A percentile compares a stretch with the other conserved stretches of the same genome.
These are phyloP conservation scores for Poecilia latipinna DNA, from an alignment of 2,113 vertebrate genomes.

Conservation along the genomic window DNA sequence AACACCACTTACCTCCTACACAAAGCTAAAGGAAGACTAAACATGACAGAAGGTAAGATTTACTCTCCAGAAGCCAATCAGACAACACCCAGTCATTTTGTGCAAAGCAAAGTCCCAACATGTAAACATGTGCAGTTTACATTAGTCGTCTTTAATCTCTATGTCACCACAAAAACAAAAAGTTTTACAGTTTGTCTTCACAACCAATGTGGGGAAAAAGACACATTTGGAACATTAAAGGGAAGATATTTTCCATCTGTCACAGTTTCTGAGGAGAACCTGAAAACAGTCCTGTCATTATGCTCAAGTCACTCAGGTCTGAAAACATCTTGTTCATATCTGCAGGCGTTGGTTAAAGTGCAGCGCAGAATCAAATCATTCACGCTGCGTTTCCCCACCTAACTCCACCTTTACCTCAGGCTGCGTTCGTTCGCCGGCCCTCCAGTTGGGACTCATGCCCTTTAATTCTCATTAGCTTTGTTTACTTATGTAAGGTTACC, in stretches of 20 bases:
- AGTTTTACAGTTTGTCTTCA: neutral
- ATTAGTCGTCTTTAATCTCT: neutral
- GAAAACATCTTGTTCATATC: too few species aligned
- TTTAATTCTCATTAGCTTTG: neutral
- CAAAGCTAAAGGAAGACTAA: conserved; percentile 43
- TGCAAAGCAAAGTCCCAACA: neutral
- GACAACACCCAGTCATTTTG: conserved; percentile 53
- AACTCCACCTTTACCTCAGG: neutral
- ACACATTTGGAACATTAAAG: neutral
- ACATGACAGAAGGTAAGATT: conserved; percentile 29
- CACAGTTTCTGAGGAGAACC: neutral
- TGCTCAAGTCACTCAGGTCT: neutral
- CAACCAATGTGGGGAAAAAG: neutral
- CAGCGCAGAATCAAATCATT: neutral
- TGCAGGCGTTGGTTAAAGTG: neutral
- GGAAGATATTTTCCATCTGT: neutral
- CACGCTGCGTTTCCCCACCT: neutral
- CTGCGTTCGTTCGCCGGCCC: neutral
- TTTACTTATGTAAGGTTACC: neutral
- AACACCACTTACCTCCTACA: conserved; percentile 27
- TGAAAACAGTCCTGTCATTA: neutral
- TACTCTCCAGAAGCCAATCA: conserved; percentile 10
- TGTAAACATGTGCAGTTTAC: neutral
- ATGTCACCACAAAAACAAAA: neutral
- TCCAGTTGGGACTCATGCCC: neutral